A percentile compares a stretch with the other conserved stretches of the same genome.
phyloP scores from a whole-genome alignment of 2,888 invertebrate species.

The Lasioglossum leucozonium region DNA sequence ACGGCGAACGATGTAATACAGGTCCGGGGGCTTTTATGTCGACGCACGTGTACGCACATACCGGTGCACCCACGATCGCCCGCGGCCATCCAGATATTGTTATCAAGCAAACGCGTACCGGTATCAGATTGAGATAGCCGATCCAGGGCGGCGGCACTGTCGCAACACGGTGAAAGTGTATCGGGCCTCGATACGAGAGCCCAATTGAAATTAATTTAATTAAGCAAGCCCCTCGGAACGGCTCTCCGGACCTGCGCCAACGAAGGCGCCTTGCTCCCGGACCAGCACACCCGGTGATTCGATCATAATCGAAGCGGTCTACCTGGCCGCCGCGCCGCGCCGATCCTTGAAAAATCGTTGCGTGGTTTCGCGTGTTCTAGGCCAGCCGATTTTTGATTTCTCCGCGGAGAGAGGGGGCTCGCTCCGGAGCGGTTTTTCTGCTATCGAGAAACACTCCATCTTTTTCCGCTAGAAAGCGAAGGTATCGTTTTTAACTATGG shows the following conservation, averaged over 20 bases:
- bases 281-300: conserved; percentile 26
- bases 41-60: conserved; percentile 49
- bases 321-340: conserved; percentile 18
- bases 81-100: conserved; percentile 75
- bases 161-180: conserved; percentile 79
- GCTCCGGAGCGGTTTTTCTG: not conserved
- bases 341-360: conserved; percentile 42
- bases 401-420: not conserved
- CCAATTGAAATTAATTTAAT: conserved; percentile 80
- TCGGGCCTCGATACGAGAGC: conserved; percentile 60
- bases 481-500: not conserved
- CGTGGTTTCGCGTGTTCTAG: conserved; percentile 19
- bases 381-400: conserved; percentile 17
- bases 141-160: conserved; percentile 69
- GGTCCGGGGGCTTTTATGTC: conserved; percentile 33
- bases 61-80: conserved; percentile 72
- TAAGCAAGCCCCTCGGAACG: conserved; percentile 63
- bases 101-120: conserved; percentile 72
- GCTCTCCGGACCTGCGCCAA: conserved; percentile 38
- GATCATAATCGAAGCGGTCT: conserved; percentile 47
- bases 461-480: not conserved
- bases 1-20: conserved; percentile 34
- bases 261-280: conserved; percentile 23
- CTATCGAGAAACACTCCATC: not conserved
- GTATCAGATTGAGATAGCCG: conserved; percentile 74